A percentile compares a stretch with the other conserved stretches of the same genome.
Evolutionary conservation across 2,113 vertebrate species (phyloP).

Genomic region (Archilochus colubris): DNA sequence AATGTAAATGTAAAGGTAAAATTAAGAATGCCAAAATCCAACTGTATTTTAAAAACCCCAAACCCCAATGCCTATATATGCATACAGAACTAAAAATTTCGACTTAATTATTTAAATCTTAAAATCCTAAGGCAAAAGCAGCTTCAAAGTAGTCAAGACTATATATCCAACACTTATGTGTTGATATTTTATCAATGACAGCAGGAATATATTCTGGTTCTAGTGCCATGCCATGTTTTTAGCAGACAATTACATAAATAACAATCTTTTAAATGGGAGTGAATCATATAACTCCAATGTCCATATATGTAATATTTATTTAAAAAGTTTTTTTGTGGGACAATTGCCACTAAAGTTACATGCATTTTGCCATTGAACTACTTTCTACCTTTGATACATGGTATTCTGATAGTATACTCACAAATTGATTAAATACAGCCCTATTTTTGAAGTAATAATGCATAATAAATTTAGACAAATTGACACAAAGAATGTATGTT

Average conservation of each 20-base stretch:
- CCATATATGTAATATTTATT: background rate
- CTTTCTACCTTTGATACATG: background rate
- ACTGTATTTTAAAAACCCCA: background rate
- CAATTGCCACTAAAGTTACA: background rate
- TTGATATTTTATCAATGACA: background rate
- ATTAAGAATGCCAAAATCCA: background rate
- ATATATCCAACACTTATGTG: background rate
- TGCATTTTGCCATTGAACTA: background rate
- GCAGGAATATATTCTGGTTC: background rate
- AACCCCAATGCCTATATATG: background rate
- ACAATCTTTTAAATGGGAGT: background rate
- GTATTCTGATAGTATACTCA: background rate
- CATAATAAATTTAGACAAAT: background rate
- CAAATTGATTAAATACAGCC: background rate
- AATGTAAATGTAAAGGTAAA: background rate
- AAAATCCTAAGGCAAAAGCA: background rate
- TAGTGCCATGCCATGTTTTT: background rate
- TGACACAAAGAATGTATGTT: background rate
- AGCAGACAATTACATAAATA: background rate
- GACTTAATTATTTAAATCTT: background rate
- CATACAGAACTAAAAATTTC: background rate
- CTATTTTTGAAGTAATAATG: background rate
- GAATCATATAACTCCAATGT: background rate
- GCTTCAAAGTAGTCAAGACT: background rate
- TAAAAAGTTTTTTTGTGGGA: background rate